Percentiles rank a stretch among this genome's conserved stretches.
These are phyloP conservation scores for Protosalanx chinensis DNA, from an alignment of 2,797 vertebrate species.

Conservation along the genomic window DNA sequence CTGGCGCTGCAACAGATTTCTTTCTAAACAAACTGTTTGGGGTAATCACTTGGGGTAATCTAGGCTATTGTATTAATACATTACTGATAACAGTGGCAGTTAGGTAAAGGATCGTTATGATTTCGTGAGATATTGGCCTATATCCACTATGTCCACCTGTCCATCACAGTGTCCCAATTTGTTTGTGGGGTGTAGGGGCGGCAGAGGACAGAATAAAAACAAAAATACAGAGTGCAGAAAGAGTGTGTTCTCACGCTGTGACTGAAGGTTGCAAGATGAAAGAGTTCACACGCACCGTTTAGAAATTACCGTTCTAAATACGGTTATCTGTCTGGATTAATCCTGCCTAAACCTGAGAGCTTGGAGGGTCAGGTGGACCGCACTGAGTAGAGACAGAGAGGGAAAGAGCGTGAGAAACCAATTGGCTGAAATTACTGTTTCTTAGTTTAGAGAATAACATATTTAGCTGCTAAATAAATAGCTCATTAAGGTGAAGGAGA, in stretches of 20 bases:
- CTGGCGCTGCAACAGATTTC: background rate
- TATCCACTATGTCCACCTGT: too few species aligned
- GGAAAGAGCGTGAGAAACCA: background rate
- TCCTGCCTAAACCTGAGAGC: conserved; percentile 58
- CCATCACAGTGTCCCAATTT: too few species aligned
- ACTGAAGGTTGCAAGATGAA: conserved; percentile 40
- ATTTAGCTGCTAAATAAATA: too few species aligned
- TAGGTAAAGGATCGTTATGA: too few species aligned
- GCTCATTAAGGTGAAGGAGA: too few species aligned
- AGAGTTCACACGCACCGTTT: conserved; percentile 51
- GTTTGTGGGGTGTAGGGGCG: too few species aligned
- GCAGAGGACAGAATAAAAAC: too few species aligned
- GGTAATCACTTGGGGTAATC: background rate
- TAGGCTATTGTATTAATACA: background rate
- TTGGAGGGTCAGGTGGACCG: conserved; percentile 41
- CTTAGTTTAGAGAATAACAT: too few species aligned
- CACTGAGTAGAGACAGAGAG: background rate
- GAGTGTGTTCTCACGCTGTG: conserved; percentile 10
- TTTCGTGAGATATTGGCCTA: too few species aligned
- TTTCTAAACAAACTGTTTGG: background rate
- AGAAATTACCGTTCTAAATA: conserved; percentile 59
- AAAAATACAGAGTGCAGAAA: too few species aligned
- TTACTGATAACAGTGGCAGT: too few species aligned
- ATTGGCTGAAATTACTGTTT: too few species aligned
- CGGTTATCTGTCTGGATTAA: conserved; percentile 59